phyloP scores from a whole-genome alignment of 1,140 invertebrate species.

The Euglossa dilemma region DNA sequence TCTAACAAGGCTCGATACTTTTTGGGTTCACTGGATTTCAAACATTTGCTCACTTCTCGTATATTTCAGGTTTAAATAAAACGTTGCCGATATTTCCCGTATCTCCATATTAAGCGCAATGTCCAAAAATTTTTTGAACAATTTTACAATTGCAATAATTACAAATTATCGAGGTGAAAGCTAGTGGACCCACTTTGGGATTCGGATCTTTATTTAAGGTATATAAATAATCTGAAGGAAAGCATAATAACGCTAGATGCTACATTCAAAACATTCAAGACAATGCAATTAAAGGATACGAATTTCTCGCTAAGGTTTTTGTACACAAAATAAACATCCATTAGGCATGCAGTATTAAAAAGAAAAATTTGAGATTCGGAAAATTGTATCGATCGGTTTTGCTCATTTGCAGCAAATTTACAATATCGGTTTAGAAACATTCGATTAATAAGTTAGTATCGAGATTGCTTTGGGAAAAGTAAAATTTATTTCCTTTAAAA shows the following conservation, averaged over 20 bases:
- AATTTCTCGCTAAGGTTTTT: background rate
- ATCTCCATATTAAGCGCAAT: no score
- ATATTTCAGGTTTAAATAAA: no score
- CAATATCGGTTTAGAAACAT: background rate
- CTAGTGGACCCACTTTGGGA: background rate
- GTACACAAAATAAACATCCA: background rate
- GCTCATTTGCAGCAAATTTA: background rate
- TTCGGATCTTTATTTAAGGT: background rate
- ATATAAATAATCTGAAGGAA: background rate
- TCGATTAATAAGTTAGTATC: background rate
- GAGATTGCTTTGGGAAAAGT: background rate
- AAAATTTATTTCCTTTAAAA: background rate
- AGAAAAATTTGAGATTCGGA: background rate
- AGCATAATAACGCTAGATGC: slow-evolving; percentile 25
- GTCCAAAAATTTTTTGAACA: background rate
- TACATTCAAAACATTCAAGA: slow-evolving; percentile 6
- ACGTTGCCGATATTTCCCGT: no score
- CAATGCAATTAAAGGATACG: slow-evolving; percentile 8
- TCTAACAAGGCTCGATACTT: background rate
- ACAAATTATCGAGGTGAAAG: background rate
- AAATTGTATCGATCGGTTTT: background rate
- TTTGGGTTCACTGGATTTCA: slow-evolving; percentile 14
- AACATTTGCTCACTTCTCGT: background rate
- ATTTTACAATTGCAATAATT: background rate
- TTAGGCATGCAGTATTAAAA: slow-evolving; percentile 23